phyloP scores from a whole-genome alignment of 2,888 invertebrate genomes.

The Ochropacha duplaris region DNA sequence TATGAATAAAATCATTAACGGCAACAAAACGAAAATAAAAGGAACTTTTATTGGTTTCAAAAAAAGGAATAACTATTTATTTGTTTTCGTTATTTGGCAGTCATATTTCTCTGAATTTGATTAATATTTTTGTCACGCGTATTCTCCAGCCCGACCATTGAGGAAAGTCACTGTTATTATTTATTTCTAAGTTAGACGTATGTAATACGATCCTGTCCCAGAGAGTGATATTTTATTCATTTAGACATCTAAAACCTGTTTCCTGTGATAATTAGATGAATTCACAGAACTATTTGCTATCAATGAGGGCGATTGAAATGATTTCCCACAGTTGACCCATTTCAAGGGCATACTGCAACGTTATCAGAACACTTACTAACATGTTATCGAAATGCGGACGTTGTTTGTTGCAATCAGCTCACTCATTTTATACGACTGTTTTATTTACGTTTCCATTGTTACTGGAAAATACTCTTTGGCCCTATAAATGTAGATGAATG shows the following conservation, averaged over 20 bases:
- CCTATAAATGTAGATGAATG: neutral
- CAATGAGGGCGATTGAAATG: neutral
- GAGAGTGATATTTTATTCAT: too few species aligned
- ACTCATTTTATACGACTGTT: neutral
- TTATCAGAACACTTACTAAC: neutral
- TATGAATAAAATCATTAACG: neutral
- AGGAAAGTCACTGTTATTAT: neutral
- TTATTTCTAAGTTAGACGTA: neutral
- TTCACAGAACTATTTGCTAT: neutral
- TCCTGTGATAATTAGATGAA: neutral
- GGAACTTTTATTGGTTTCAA: neutral
- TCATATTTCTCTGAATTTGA: neutral
- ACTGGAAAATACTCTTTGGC: neutral
- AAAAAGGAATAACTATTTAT: neutral
- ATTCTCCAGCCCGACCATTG: neutral
- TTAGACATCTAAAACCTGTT: neutral
- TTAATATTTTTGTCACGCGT: neutral
- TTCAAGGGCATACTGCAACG: neutral
- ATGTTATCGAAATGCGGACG: neutral
- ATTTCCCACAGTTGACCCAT: neutral
- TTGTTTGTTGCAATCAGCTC: neutral
- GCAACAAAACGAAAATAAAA: neutral
- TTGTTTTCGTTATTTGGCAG: neutral
- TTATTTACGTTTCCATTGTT: neutral
- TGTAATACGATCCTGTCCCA: too few species aligned